A percentile compares a stretch with the other conserved stretches of the same genome.
These are phyloP conservation scores for Sander lucioperca DNA, from an alignment of 2,113 vertebrate genomes.

Conservation along the genomic window DNA sequence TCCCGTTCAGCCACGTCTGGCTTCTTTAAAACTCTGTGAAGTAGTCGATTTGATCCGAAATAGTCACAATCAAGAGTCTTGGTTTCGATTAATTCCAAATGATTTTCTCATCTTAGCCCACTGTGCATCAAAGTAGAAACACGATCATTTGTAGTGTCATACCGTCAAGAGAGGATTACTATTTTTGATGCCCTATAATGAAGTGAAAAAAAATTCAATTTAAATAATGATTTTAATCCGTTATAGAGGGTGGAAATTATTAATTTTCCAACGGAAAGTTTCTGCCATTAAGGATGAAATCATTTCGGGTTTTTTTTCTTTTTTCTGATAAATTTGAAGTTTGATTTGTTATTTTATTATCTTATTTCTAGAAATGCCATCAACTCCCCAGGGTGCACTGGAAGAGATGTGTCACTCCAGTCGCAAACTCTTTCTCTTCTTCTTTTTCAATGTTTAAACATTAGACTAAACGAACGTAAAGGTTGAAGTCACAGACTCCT, in stretches of 20 bases:
- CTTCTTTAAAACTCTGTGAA: not conserved
- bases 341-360: too few relatives aligned
- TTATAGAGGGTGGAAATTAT: not conserved
- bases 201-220: not conserved
- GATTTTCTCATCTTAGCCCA: not conserved
- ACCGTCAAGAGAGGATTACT: not conserved
- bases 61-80: not conserved
- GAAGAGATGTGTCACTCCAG: not conserved
- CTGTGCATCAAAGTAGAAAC: not conserved
- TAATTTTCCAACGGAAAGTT: not conserved
- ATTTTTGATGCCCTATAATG: not conserved
- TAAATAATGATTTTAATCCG: not conserved
- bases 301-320: not conserved
- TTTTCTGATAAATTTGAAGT: too few relatives aligned
- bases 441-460: not conserved
- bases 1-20: not conserved
- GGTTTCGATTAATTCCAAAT: not conserved
- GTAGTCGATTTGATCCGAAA: not conserved
- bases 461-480: not conserved
- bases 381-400: not conserved
- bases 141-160: not conserved
- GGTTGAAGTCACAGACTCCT: too few relatives aligned
- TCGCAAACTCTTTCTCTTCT: not conserved
- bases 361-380: constrained; percentile 1
- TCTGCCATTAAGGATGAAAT: not conserved